Percentiles rank a stretch among this genome's conserved stretches.
Evolutionary conservation across 1,140 invertebrate species (phyloP).

Genomic region (Myzus persicae): DNA sequence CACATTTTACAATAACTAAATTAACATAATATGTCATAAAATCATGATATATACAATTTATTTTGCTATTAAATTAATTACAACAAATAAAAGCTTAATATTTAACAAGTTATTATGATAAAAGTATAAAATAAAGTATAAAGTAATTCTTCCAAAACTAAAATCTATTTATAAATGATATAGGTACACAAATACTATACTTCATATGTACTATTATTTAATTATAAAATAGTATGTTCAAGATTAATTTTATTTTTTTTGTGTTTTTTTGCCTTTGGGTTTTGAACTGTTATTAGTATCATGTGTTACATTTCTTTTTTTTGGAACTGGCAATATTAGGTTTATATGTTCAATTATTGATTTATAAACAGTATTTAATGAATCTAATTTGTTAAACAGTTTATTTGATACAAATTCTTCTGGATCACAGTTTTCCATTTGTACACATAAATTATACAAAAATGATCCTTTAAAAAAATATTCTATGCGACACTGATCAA

Average conservation of each 20-base stretch:
- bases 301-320: not conserved
- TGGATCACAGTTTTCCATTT: conserved; percentile 45
- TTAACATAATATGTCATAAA: not conserved
- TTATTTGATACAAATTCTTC: conserved; percentile 4
- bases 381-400: conserved; percentile 20
- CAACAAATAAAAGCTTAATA: not conserved
- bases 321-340: not conserved
- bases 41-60: not conserved
- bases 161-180: not conserved
- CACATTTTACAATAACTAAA: not conserved
- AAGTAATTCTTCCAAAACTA: not conserved
- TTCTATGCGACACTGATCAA: conserved; percentile 34
- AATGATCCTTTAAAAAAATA: conserved; percentile 54
- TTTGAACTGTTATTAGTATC: not conserved
- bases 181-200: not conserved
- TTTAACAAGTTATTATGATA: not conserved
- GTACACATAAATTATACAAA: conserved; percentile 55
- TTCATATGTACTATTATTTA: not conserved
- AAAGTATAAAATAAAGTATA: not conserved
- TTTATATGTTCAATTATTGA: conserved; percentile 12
- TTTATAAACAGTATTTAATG: conserved; percentile 30
- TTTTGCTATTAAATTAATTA: not conserved
- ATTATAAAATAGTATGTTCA: not conserved
- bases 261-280: not conserved
- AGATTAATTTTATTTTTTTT: not conserved